Base-by-base conservation (phyloP, 2,113 vertebrate genomes). In the Pelobates fuscus region DNA sequence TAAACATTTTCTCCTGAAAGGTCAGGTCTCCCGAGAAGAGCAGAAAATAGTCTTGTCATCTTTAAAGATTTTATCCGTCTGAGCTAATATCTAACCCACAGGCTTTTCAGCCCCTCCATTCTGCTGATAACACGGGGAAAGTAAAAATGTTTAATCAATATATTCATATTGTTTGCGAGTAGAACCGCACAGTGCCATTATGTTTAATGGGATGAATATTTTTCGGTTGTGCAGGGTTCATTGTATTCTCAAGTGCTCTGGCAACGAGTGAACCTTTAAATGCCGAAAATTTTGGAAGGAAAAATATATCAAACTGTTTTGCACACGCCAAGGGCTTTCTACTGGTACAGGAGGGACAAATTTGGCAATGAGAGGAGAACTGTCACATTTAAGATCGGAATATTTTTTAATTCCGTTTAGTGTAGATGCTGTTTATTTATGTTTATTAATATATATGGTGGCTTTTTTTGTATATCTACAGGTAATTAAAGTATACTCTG, bases 1-100 rank as follows among this genome's bases (percentile, higher is more conserved):
- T 74, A 77, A 80, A 80, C 78, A 63, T 79, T 84, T 78, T 77
- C 46, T 79, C 8, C 67, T 18, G 77, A 80, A 75, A 75, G 72
- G 72, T 75, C 72, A 83, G 26, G 27, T 77, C 64, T 23, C 74
- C 58, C 23, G 62, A 71, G 78, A 43, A 17, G 27, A 3, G 8
- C 0, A 78, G 59, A 74, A 32, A 61, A 78, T 74, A 70, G 80
- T 80, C 82, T 78, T 83, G 77, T 78, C 80, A 65, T 78, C 70
- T 43, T 63, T 69, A 63, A 63, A 78, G 77, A 78, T 78, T 60
- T 68, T 12, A 57, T 69, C 67, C 70, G 65, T 79, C 81, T 79
- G 78, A 73, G 78, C 60, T 72, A 58, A 72, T 83, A 70, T 70
- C 44, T 29, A 61, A 64, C 41, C 44, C 60, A 55, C 69, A 29